Conservation (phyloP, 1,140 invertebrate genomes). For the Drosophila sucinea region DNA sequence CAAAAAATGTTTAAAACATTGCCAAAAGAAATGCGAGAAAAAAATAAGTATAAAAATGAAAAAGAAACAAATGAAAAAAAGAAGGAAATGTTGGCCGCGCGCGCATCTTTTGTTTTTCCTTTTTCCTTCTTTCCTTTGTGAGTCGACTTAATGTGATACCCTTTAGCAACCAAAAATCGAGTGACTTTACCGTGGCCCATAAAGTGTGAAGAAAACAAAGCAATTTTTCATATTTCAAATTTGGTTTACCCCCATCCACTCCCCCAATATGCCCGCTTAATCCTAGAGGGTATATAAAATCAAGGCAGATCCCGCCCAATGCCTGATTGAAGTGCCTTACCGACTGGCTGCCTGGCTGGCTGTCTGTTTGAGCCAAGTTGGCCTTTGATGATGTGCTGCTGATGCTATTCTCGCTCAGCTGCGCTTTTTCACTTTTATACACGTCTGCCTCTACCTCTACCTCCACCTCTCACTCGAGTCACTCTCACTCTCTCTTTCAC, state of each 20-base stretch:
- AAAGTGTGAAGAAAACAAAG: too few relatives aligned
- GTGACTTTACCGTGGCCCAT: too few relatives aligned
- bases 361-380: not conserved
- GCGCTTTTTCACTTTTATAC: constrained; percentile 70
- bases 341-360: not conserved
- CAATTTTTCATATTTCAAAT: too few relatives aligned
- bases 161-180: not conserved
- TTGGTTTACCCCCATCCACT: too few relatives aligned
- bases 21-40: constrained; percentile 26
- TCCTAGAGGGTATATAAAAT: constrained; percentile 18
- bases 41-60: constrained; percentile 34
- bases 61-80: constrained; percentile 48
- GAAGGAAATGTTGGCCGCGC: constrained; percentile 59
- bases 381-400: constrained; percentile 62
- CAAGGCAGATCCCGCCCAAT: constrained; percentile 32
- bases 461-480: not conserved
- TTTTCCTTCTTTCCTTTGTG: constrained; percentile 9
- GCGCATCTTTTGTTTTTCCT: constrained; percentile 9
- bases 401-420: constrained; percentile 46
- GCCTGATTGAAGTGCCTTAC: constrained; percentile 43
- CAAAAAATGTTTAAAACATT: constrained; percentile 29
- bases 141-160: not conserved
- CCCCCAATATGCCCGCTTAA: not conserved
- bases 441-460: constrained; percentile 18
- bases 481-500: constrained; percentile 8